These are phyloP conservation scores for Anguilla japonica DNA, from an alignment of 2,113 vertebrate species.

Conservation along the genomic window DNA sequence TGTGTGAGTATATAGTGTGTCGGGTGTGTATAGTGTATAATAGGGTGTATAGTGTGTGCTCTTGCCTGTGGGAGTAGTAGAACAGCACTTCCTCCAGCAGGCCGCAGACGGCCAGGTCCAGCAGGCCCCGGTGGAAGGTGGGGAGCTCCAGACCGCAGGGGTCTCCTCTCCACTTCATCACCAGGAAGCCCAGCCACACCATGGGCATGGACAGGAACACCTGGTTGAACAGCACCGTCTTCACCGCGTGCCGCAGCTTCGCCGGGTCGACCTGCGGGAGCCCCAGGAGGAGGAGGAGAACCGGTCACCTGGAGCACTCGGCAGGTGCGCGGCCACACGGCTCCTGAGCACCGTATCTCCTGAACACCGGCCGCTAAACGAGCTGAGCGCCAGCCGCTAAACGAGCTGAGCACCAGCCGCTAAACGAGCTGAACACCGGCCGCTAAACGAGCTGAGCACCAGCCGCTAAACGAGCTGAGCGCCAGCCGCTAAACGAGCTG, in stretches of 20 bases:
- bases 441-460: too few species aligned
- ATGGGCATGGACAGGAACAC: constrained; percentile 76
- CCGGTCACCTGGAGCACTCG: too few species aligned
- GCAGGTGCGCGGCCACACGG: too few species aligned
- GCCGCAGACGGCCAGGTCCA: constrained; percentile 75
- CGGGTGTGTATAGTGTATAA: too few species aligned
- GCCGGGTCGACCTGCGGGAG: constrained; percentile 75
- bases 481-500: too few species aligned
- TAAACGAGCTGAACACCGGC: too few species aligned
- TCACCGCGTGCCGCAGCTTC: constrained; percentile 69
- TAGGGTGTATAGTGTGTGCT: not conserved
- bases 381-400: too few species aligned
- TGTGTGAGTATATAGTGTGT: too few species aligned
- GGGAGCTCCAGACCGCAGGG: constrained; percentile 82
- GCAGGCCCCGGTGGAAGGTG: constrained; percentile 84
- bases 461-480: too few species aligned
- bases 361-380: too few species aligned
- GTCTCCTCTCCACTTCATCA: constrained; percentile 70
- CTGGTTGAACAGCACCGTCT: constrained; percentile 72
- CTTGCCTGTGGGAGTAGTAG: constrained; percentile 91
- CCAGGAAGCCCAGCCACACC: constrained; percentile 62
- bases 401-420: too few species aligned
- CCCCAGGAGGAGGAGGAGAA: not conserved
- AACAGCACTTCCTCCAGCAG: constrained; percentile 84
- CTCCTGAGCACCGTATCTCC: too few species aligned